Evolutionary conservation across 2,888 invertebrate genomes (phyloP).

Genomic region (Venusia cambrica): DNA sequence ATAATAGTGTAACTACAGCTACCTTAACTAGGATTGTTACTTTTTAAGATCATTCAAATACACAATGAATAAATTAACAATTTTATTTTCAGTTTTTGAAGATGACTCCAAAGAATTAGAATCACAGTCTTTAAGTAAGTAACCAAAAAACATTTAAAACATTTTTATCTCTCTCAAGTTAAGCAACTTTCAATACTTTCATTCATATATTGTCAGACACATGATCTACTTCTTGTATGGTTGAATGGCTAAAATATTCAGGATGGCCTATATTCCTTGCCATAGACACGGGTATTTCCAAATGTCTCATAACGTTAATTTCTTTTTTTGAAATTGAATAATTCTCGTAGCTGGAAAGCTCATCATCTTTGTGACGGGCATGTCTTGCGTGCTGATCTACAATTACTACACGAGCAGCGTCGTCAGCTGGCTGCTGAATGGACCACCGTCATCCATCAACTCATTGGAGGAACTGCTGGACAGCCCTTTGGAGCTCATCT

Average conservation of each 20-base stretch:
- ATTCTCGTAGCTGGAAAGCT: conserved; percentile 50
- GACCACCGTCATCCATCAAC: conserved; percentile 71
- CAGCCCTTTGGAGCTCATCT: conserved; percentile 71
- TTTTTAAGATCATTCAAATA: background rate
- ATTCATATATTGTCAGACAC: no score
- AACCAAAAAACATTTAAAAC: conserved; percentile 31
- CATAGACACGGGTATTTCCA: no score
- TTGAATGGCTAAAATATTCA: no score
- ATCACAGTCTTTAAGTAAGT: conserved; percentile 30
- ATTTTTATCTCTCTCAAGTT: background rate
- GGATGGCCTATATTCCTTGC: no score
- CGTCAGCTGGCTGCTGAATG: conserved; percentile 78
- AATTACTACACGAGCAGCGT: conserved; percentile 83
- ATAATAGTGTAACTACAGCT: no score
- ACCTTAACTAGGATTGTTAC: no score
- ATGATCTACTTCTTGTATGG: no score
- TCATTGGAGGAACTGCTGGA: conserved; percentile 71
- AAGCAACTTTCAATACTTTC: no score
- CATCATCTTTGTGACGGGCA: conserved; percentile 56
- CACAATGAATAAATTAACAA: background rate
- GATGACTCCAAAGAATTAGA: no score
- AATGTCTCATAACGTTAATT: no score
- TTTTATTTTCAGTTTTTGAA: conserved; percentile 51
- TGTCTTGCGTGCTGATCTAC: conserved; percentile 68
- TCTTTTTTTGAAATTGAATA: background rate